phyloP scores from a whole-genome alignment of 2,113 vertebrate genomes.

The Mesitornis unicolor region DNA sequence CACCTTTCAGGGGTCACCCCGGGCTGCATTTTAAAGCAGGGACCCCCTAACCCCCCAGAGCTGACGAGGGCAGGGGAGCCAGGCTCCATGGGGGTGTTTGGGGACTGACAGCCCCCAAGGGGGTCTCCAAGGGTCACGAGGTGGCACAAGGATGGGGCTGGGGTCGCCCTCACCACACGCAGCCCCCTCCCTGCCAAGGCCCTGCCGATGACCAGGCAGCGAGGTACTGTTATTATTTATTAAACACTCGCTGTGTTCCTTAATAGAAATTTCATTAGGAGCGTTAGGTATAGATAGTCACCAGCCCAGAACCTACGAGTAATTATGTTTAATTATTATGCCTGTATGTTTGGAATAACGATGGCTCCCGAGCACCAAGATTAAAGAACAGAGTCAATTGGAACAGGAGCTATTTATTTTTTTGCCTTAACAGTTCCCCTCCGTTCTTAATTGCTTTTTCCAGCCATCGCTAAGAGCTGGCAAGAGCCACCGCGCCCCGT shows the following conservation, averaged over 20 bases:
- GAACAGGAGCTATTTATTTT: not conserved
- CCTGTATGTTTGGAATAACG: conserved; percentile 50
- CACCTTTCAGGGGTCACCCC: not conserved
- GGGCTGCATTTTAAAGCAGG: not conserved
- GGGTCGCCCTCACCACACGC: fast-evolving
- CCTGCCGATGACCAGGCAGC: not conserved
- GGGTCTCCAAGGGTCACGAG: too few relatives aligned
- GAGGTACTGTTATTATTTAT: conserved; percentile 2
- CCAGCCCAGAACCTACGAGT: conserved; percentile 65
- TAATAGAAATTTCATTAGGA: conserved; percentile 55
- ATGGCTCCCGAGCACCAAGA: conserved; percentile 48
- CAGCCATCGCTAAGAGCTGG: not conserved
- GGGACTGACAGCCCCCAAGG: too few relatives aligned
- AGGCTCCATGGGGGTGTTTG: too few relatives aligned
- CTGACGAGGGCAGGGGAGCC: too few relatives aligned
- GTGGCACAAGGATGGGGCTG: too few relatives aligned
- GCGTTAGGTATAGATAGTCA: conserved; percentile 48
- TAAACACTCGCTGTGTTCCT: not conserved
- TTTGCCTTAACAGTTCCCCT: not conserved
- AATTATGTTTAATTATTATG: conserved; percentile 67
- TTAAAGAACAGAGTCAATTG: conserved; percentile 26
- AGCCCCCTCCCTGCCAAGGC: not conserved
- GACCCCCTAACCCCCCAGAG: too few relatives aligned
- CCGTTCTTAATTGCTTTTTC: not conserved
- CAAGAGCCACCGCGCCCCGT: fast-evolving